A percentile compares a stretch with the other conserved stretches of the same genome.
These are phyloP conservation scores for Dicrurus megarhynchus DNA, from an alignment of 2,113 vertebrate species.

Conservation along the genomic window DNA sequence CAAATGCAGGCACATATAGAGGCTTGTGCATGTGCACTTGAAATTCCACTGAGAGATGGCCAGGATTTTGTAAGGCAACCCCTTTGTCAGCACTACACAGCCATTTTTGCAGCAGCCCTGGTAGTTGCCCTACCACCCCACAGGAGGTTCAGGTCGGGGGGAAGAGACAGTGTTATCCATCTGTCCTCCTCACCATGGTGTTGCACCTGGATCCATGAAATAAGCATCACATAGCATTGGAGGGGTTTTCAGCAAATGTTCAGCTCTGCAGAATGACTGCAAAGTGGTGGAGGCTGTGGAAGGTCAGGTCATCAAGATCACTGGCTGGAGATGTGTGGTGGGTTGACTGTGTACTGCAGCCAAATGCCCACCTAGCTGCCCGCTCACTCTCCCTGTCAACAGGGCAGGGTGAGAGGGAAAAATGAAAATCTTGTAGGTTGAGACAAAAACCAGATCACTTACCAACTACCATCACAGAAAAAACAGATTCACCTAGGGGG, in stretches of 20 bases:
- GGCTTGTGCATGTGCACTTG: not conserved
- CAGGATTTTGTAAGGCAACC: not conserved
- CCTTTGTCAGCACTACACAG: not conserved
- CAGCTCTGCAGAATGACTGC: not conserved
- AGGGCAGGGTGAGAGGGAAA: not conserved
- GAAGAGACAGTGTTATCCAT: not conserved
- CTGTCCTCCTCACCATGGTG: not conserved
- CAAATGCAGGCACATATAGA: not conserved
- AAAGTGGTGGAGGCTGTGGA: not conserved
- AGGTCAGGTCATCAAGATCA: accelerated
- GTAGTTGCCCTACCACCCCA: too few species aligned
- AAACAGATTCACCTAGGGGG: not conserved
- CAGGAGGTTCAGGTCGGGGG: not conserved
- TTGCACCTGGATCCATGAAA: not conserved
- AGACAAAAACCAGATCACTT: not conserved
- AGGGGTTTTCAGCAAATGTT: not conserved
- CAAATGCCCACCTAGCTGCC: not conserved
- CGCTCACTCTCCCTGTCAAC: not conserved
- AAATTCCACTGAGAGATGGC: not conserved
- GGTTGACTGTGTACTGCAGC: not conserved
- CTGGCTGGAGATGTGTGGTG: not conserved
- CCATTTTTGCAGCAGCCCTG: not conserved
- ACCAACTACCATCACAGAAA: not conserved
- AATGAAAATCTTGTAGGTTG: not conserved
- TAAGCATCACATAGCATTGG: not conserved